Evolutionary conservation across 2,113 vertebrate genomes (phyloP), one percentile per base, ranked within the genome.

Genomic region (Australoheros scitulus): DNA sequence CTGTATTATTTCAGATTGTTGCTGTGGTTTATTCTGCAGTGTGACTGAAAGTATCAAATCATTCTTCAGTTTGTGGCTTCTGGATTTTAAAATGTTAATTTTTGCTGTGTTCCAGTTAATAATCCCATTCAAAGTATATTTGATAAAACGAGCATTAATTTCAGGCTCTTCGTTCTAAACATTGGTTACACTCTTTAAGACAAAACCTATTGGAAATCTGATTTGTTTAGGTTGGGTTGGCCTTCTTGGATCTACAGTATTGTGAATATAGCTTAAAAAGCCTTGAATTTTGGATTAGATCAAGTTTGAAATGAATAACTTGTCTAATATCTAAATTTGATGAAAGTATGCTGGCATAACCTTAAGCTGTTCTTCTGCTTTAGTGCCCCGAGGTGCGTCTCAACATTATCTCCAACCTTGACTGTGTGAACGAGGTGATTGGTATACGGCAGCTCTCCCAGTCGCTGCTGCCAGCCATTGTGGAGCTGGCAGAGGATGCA

Each of bases 341-440:
- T 61, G 32, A 15, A 11, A 6, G 10, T 3, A 2, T 43, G 15
- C 34, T 75, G 8, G 15, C 13, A 10, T 61, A n/a, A 82, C 47
- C 7, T 34, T 38, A 52, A 61, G 20, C 24, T 1, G 2, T 9
- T 43, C 20, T 50, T 64, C 59, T 61, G 77, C 57, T 60, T 1
- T 65, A 98, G 97, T 98, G 97, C 92, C 97, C 97, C 1, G 97
- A 97, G 93, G 97, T 98, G 76, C 96, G 97, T 82, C 94, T 98
- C 86, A 98, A 97, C 93, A 97, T 98, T 83, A 98, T 98, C 94
- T 98, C 97, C 77, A 97, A 97, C 93, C 94, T 98, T 82, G 97
- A 97, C 90, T 97, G 97, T 88, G 97, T 98, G 61, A 98, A 97
- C 50, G 97, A 98, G 91, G 97, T 97, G 88, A 97, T 98, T 60